phyloP scores from a whole-genome alignment of 2,113 vertebrate species.

The Myiopsitta monachus region DNA sequence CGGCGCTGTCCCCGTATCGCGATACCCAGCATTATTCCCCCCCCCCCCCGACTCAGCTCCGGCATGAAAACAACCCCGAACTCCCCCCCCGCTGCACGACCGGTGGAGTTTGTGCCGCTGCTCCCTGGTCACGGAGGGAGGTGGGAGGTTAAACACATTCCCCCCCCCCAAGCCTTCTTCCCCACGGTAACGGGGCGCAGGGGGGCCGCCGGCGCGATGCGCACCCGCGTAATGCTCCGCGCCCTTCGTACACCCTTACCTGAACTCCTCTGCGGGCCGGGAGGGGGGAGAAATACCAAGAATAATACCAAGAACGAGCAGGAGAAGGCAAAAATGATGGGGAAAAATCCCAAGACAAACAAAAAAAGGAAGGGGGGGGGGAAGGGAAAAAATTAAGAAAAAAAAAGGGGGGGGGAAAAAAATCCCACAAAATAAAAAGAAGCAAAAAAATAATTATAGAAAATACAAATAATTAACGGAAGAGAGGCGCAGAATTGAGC shows the following conservation, averaged over 20 bases:
- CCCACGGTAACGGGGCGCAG: not conserved
- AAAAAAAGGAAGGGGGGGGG: no score
- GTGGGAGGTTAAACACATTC: no score
- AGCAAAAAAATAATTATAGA: not conserved
- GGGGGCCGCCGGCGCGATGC: not conserved
- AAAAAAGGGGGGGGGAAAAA: not conserved
- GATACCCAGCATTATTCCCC: no score
- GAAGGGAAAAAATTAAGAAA: not conserved
- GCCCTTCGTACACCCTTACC: slow-evolving; percentile 47
- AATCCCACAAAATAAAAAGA: not conserved
- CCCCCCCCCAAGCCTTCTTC: no score
- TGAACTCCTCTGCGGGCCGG: slow-evolving; percentile 48
- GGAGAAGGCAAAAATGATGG: not conserved
- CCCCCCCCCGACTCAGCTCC: not conserved
- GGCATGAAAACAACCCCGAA: not conserved
- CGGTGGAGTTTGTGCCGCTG: no score
- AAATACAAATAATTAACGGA: not conserved
- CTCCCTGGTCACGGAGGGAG: no score
- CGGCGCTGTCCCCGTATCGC: no score
- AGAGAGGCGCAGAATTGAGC: not conserved
- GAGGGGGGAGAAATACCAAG: not conserved
- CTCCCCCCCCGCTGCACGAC: not conserved
- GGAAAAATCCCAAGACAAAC: no score
- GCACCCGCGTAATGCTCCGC: not conserved
- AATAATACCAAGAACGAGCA: not conserved